phyloP scores from a whole-genome alignment of 2,113 vertebrate genomes.

The Microtus richardsoni region DNA sequence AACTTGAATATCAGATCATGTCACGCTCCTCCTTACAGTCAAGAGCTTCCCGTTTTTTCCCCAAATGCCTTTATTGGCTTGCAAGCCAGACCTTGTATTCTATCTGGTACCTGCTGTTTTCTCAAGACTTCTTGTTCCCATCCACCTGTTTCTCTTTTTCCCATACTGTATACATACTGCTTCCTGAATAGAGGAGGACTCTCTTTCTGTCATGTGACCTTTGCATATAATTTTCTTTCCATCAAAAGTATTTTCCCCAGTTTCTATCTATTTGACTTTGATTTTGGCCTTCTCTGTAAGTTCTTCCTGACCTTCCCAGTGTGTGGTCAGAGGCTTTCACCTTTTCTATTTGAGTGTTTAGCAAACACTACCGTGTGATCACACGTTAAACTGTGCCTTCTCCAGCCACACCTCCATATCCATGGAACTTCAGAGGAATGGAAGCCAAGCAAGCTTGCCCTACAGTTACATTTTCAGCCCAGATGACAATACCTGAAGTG shows the following conservation, averaged over 20 bases:
- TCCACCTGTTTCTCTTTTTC: not conserved
- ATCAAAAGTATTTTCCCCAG: not conserved
- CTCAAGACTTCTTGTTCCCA: not conserved
- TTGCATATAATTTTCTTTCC: not conserved
- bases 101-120: rapidly evolving
- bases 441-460: not conserved
- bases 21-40: not conserved
- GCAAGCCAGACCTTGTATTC: not conserved
- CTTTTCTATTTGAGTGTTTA: not conserved
- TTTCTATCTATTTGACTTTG: not conserved
- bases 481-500: not conserved
- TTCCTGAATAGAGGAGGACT: not conserved
- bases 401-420: not conserved
- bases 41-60: not conserved
- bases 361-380: not conserved
- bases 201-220: not conserved
- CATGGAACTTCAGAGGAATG: not conserved
- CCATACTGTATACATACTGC: too few relatives aligned
- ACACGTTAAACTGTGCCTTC: not conserved
- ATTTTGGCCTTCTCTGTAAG: not conserved
- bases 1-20: not conserved
- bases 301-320: not conserved
- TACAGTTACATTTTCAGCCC: not conserved
- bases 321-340: not conserved
- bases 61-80: not conserved